phyloP scores from a whole-genome alignment of 2,113 vertebrate species.

The Furnarius figulus region DNA sequence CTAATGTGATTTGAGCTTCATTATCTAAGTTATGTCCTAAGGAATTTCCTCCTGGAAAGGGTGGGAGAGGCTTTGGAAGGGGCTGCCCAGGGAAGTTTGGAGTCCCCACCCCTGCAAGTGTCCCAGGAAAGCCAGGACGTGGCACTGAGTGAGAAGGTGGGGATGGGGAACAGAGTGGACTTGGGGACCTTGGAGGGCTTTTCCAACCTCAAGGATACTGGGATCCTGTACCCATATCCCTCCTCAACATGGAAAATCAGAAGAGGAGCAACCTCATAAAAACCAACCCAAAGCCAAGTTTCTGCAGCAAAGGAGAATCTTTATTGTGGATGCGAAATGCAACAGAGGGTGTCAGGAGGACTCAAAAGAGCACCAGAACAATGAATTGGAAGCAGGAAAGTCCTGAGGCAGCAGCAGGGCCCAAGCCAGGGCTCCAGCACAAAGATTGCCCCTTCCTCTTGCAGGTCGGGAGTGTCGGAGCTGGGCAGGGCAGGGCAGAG shows the following conservation, averaged over 20 bases:
- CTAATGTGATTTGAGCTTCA: neutral
- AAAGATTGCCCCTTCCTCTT: too few species aligned
- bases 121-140: rapidly evolving
- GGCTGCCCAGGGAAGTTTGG: neutral
- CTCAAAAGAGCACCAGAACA: neutral
- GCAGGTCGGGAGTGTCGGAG: too few species aligned
- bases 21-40: too few species aligned
- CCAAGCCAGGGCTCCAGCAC: too few species aligned
- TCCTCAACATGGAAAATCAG: rapidly evolving
- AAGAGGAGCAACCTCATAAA: neutral
- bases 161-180: rapidly evolving
- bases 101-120: neutral
- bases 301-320: neutral
- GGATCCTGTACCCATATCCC: too few species aligned
- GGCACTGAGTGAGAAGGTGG: neutral
- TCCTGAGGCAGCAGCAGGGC: neutral
- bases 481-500: too few species aligned
- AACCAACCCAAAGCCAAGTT: rapidly evolving
- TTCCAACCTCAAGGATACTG: neutral
- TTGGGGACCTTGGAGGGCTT: rapidly evolving
- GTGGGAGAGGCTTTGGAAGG: neutral
- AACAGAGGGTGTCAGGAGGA: neutral
- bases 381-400: rapidly evolving
- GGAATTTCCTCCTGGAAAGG: neutral
- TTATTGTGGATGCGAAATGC: neutral